These are phyloP conservation scores for Lathamus discolor DNA, from an alignment of 2,113 vertebrate species.

Conservation along the genomic window DNA sequence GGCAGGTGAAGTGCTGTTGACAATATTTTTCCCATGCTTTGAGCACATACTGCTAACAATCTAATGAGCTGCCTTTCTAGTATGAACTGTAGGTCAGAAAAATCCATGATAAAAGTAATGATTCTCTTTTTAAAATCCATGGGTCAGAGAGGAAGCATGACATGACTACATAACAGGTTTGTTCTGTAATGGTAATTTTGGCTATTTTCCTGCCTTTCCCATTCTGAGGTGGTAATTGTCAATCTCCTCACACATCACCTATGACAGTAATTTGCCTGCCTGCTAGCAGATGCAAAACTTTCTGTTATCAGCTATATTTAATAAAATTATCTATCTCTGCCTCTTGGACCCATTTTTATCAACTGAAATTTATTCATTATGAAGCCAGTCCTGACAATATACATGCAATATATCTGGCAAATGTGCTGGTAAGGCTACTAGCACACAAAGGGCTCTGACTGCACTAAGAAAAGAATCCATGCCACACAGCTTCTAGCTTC, in stretches of 20 bases:
- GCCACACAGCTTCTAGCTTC: not conserved
- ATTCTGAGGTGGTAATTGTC: not conserved
- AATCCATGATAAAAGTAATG: slow-evolving; percentile 34
- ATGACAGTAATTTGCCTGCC: not conserved
- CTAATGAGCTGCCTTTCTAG: slow-evolving; percentile 18
- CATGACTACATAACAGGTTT: not conserved
- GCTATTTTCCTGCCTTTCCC: not conserved
- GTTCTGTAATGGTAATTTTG: not conserved
- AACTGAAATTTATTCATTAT: not conserved
- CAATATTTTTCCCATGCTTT: not conserved
- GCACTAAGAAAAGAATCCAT: not conserved
- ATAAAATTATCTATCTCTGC: not conserved
- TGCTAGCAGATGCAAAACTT: slow-evolving; percentile 7
- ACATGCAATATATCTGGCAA: not conserved
- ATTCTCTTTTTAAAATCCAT: slow-evolving; percentile 17
- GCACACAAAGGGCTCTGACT: not conserved
- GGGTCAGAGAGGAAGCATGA: not conserved
- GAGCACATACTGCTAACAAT: not conserved
- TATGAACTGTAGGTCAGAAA: slow-evolving; percentile 24
- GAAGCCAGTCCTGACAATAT: not conserved
- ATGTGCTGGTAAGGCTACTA: not conserved
- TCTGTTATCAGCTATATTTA: not conserved
- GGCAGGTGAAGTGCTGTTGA: not conserved
- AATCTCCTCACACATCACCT: not conserved
- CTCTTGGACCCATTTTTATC: not conserved